Base-by-base conservation (phyloP, 2,797 vertebrate genomes). In the Hipposideros larvatus region DNA sequence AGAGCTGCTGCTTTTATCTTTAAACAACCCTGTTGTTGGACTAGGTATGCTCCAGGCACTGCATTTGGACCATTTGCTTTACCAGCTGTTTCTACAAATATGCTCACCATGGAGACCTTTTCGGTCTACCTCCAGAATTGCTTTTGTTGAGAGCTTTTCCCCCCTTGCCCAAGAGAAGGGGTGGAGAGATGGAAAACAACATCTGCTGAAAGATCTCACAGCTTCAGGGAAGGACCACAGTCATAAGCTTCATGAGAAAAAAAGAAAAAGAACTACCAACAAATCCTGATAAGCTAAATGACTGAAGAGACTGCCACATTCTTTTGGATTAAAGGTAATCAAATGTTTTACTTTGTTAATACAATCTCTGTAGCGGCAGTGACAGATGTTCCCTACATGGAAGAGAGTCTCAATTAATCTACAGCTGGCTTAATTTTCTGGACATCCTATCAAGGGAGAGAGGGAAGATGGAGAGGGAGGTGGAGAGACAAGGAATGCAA, bases 61-160 rank as follows among this genome's bases (percentile, higher is more conserved):
- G 83, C 96, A 97, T 98, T 97, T 97, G 92, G 93, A 97, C 83
- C 96, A 94, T 97, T 98, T 98, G 97, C 98, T 98, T 98, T 97
- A 98, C 97, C 98, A 98, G 98, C 97, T 98, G 97, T 95, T 98
- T 98, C 96, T 98, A 98, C 98, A 98, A 98, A 97, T 98, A 96
- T 7, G 0, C 97, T 79, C 89, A 68, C 15, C 79, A 91, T 92
- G 24, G 75, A 97, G 68, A 96, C 34, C 59, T 96, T 94, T 97
- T 88, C 74, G 84, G 73, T 77, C 34, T 94, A 77, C 82, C 88
- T 98, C 10, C 59, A 92, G 96, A 98, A 97, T 91, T 1, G 82
- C 93, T 98, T 97, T 90, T 95, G 82, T 91, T 57, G 79, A 77
- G 77, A 90, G 43, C 65, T 96, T 96, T 75, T 68, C 70, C 95